Base-by-base conservation (phyloP, 2,888 invertebrate genomes). In the Tetrapedia diversipes region DNA sequence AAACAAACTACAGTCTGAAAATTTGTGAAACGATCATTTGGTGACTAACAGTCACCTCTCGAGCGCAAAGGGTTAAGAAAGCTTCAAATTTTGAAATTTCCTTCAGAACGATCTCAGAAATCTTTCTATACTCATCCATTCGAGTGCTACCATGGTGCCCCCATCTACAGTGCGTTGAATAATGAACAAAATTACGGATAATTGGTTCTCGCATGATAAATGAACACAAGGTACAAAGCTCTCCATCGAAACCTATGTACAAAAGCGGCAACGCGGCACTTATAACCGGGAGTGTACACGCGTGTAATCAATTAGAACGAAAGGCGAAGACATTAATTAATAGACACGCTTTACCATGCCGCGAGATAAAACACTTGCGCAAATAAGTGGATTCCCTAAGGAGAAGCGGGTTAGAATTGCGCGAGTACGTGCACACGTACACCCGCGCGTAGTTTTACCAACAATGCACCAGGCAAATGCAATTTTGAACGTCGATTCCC, bases 401-500 rank as follows among this genome's bases (percentile, higher is more conserved):
- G 37, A 66, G 57, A 39, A 47, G 29, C 47, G n/a, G 57, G 47
- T 57, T 57, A 49, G n/a, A 49, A 57, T 66, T 57, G 49, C 47
- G 8, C 37, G 14, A 14, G 37, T 19, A 14, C 11, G 29, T n/a
- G 16, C 34, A 29, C 14, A 27, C 4, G 29, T 32, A 27, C 22
- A 11, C 14, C n/a, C 29, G 19, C 16, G 49, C n/a, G 41, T 8
- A 19, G 16, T 59, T 32, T 29, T 57, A n/a, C 41, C 41, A 51
- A 32, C 24, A 32, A 64, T 32, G 64, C 32, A 53, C 29, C 24
- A 45, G 19, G 49, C 57, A 27, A 57, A 66, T 49, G 57, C 37
- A 71, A 60, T 59, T 72, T 60, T 53, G 67, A 67, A 53, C 71
- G 59, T 67, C 59, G 53, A 66, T 27, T 53, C 19, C 43, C 41